Conservation (phyloP, 2,888 invertebrate species). For the Dichetophora obliterata region DNA sequence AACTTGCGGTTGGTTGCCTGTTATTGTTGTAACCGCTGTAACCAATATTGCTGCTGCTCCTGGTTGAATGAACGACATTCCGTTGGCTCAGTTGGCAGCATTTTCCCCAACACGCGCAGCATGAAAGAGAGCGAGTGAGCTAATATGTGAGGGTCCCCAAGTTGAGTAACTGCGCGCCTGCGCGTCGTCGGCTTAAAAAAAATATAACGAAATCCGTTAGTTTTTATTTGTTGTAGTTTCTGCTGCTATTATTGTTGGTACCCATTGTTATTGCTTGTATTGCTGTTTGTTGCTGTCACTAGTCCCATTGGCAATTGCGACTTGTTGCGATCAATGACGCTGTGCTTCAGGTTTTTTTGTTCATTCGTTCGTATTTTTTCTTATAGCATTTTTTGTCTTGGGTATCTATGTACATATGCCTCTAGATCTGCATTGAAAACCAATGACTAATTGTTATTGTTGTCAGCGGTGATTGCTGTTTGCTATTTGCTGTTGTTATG, state of each 20-base stretch:
- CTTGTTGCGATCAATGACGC: slow-evolving; percentile 13
- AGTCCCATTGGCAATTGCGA: slow-evolving; percentile 1
- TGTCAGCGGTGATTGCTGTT: too few species aligned
- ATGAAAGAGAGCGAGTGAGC: too few species aligned
- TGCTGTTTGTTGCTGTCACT: slow-evolving; percentile 5
- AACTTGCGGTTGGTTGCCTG: background rate
- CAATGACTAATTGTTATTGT: too few species aligned
- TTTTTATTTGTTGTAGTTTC: slow-evolving; percentile 13
- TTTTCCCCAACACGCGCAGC: slow-evolving; percentile 1
- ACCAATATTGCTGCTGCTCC: background rate
- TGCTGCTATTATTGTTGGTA: slow-evolving; percentile 11
- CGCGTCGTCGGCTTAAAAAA: background rate
- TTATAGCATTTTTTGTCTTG: too few species aligned
- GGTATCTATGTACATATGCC: too few species aligned
- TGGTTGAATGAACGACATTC: slow-evolving; percentile 35
- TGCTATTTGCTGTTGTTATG: background rate
- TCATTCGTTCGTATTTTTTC: too few species aligned
- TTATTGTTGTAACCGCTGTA: background rate
- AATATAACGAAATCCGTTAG: slow-evolving; percentile 33
- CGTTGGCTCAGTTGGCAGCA: slow-evolving; percentile 21
- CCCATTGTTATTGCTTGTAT: background rate
- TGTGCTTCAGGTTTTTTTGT: background rate
- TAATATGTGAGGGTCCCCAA: too few species aligned
- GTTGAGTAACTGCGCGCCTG: slow-evolving; percentile 6
- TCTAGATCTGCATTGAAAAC: too few species aligned